Conservation (phyloP, 2,113 vertebrate species). For the Dasyurus viverrinus region DNA sequence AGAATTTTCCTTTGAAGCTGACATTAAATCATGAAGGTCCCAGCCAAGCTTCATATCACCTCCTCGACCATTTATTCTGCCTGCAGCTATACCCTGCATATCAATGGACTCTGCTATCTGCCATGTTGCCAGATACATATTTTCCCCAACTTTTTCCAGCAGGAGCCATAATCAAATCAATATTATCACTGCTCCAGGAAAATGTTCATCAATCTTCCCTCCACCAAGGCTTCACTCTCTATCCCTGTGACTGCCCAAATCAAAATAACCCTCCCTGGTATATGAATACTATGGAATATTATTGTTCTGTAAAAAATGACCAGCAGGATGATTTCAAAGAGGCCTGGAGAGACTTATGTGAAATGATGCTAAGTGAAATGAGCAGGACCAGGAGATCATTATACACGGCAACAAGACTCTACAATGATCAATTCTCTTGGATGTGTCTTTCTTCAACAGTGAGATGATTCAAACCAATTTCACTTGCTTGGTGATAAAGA, state of each 20-base stretch:
- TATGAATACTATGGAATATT: no score
- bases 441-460: no score
- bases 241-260: neutral
- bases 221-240: neutral
- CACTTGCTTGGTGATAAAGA: no score
- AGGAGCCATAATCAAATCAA: neutral
- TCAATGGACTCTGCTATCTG: neutral
- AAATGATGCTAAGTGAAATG: no score
- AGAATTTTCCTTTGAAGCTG: neutral
- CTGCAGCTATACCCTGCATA: neutral
- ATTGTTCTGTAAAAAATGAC: no score
- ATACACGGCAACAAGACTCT: no score
- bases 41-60: neutral
- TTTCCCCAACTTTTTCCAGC: neutral
- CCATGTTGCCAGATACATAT: neutral
- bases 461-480: no score
- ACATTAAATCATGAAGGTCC: neutral
- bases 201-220: neutral
- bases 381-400: no score
- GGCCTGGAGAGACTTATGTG: no score
- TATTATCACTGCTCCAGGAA: neutral
- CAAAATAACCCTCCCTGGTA: neutral
- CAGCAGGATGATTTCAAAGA: no score
- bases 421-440: no score
- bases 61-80: neutral